A percentile compares a stretch with the other conserved stretches of the same genome.
Conservation (phyloP, 2,113 vertebrate genomes). For the Elgaria multicarinata region DNA sequence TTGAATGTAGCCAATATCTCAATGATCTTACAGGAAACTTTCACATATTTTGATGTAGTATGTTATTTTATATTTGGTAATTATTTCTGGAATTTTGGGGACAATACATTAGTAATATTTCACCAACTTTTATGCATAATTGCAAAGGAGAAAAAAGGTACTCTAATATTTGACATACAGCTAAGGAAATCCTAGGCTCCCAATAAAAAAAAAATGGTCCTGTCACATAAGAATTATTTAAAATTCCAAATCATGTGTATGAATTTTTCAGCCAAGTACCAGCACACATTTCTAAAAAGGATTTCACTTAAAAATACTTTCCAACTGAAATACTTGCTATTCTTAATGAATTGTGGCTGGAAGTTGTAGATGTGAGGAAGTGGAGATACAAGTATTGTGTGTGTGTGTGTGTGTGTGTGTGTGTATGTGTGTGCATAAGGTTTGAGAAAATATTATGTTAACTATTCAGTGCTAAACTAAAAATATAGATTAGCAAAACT, state of each 20-base stretch:
- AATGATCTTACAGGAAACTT: slow-evolving; percentile 33
- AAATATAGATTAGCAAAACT: slow-evolving; percentile 27
- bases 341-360: slow-evolving; percentile 43
- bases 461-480: slow-evolving; percentile 30
- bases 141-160: slow-evolving; percentile 42
- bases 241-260: neutral
- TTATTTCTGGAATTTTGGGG: slow-evolving; percentile 45
- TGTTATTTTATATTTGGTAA: slow-evolving; percentile 25
- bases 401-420: slow-evolving; percentile 17
- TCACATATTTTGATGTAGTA: slow-evolving; percentile 33
- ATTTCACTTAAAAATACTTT: slow-evolving; percentile 55
- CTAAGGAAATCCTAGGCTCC: neutral
- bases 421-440: neutral
- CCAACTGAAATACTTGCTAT: slow-evolving; percentile 2
- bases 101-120: slow-evolving; percentile 32
- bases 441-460: neutral
- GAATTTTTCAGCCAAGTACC: slow-evolving; percentile 37
- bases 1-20: slow-evolving; percentile 31
- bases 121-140: neutral
- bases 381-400: neutral
- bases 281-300: slow-evolving; percentile 10
- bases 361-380: slow-evolving; percentile 26
- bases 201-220: neutral
- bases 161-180: neutral
- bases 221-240: neutral